A percentile compares a stretch with the other conserved stretches of the same genome.
phyloP scores from a whole-genome alignment of 2,113 vertebrate species.

The Pedetes capensis region DNA sequence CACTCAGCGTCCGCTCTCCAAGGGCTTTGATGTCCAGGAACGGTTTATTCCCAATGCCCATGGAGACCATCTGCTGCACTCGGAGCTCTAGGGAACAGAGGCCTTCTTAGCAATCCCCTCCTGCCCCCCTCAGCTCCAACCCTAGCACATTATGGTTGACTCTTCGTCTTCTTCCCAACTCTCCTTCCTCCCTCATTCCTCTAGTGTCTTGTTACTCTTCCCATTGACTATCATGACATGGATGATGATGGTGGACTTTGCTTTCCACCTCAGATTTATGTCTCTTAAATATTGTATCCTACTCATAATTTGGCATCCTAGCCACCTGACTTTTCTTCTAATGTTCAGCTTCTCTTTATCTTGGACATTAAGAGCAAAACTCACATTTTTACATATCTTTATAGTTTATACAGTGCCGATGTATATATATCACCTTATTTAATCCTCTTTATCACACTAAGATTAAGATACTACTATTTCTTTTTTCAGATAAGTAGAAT shows the following conservation, averaged over 20 bases:
- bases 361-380: neutral
- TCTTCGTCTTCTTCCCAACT: neutral
- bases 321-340: neutral
- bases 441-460: neutral
- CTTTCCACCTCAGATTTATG: neutral
- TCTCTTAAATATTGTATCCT: neutral
- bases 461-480: neutral
- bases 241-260: neutral
- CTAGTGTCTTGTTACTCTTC: neutral
- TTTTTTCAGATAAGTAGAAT: constrained; percentile 33
- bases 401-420: neutral
- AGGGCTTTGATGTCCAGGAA: constrained; percentile 88
- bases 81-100: constrained; percentile 86
- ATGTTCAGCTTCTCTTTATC: neutral
- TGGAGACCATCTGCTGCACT: constrained; percentile 91
- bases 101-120: constrained; percentile 2
- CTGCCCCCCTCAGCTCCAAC: neutral
- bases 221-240: neutral
- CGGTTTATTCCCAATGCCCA: constrained; percentile 91
- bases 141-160: neutral
- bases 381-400: neutral
- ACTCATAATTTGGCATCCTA: too few species aligned
- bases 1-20: constrained; percentile 86
- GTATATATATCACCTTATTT: neutral
- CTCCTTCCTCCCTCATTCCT: neutral